A percentile compares a stretch with the other conserved stretches of the same genome.
Evolutionary conservation across 2,797 vertebrate species (phyloP).

Genomic region (Hylomyscus alleni): DNA sequence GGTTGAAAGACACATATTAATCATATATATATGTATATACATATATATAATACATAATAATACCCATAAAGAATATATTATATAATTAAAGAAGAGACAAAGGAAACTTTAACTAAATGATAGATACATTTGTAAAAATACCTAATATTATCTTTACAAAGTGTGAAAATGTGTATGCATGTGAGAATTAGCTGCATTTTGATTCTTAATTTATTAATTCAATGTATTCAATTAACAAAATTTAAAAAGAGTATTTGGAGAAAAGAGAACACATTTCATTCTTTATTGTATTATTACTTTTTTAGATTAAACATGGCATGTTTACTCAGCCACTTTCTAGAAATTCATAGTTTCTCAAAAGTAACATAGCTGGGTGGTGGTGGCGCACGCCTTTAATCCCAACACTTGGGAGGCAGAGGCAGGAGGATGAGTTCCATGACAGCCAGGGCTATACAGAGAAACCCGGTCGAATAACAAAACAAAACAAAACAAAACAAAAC

Average conservation of each 20-base stretch:
- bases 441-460: too few relatives aligned
- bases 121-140: slow-evolving; percentile 6
- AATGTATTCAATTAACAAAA: background rate
- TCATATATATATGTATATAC: too few relatives aligned
- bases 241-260: background rate
- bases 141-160: background rate
- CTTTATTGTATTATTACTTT: background rate
- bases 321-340: background rate
- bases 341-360: background rate
- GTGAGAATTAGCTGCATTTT: background rate
- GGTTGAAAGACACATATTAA: background rate
- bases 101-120: background rate
- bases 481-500: too few relatives aligned
- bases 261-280: background rate
- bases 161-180: background rate
- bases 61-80: background rate
- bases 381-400: too few relatives aligned
- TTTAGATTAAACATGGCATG: background rate
- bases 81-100: background rate
- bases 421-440: too few relatives aligned
- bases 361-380: too few relatives aligned
- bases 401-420: too few relatives aligned
- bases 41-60: background rate
- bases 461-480: too few relatives aligned
- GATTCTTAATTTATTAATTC: background rate